Conservation (phyloP, 2,113 vertebrate genomes). For the Puntigrus tetrazona region DNA sequence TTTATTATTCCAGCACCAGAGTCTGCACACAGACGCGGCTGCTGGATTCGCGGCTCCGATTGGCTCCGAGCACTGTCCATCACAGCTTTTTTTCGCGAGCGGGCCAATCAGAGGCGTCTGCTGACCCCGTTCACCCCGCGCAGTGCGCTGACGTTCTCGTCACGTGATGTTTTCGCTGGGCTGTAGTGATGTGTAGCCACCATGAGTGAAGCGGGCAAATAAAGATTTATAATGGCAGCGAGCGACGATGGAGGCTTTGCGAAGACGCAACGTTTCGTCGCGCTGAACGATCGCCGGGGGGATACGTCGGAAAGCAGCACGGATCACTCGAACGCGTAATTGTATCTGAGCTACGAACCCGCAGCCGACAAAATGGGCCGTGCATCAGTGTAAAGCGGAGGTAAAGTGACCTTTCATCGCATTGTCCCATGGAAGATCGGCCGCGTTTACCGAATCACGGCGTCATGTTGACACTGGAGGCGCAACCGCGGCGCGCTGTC, state of each 20-base stretch:
- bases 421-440: slow-evolving; percentile 68
- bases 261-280: slow-evolving; percentile 47
- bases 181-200: slow-evolving; percentile 64
- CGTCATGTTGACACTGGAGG: slow-evolving; percentile 59
- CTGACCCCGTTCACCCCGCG: slow-evolving; percentile 32
- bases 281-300: slow-evolving; percentile 54
- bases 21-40: slow-evolving; percentile 29
- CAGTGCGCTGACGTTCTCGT: slow-evolving; percentile 55
- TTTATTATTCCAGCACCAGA: slow-evolving; percentile 12
- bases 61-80: slow-evolving; percentile 45
- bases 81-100: neutral
- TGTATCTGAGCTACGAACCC: slow-evolving; percentile 32
- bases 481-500: slow-evolving; percentile 52
- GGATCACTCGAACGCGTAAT: slow-evolving; percentile 40
- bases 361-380: slow-evolving; percentile 55
- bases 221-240: slow-evolving; percentile 57
- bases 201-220: slow-evolving; percentile 59
- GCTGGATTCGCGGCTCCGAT: neutral
- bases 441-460: slow-evolving; percentile 59
- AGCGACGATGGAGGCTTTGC: slow-evolving; percentile 39
- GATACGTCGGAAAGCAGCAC: slow-evolving; percentile 51
- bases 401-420: slow-evolving; percentile 66
- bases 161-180: slow-evolving; percentile 79
- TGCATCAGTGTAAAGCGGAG: slow-evolving; percentile 53
- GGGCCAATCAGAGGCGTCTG: slow-evolving; percentile 40